Evolutionary conservation across 2,113 vertebrate genomes (phyloP).

Genomic region (Burhinus bistriatus): DNA sequence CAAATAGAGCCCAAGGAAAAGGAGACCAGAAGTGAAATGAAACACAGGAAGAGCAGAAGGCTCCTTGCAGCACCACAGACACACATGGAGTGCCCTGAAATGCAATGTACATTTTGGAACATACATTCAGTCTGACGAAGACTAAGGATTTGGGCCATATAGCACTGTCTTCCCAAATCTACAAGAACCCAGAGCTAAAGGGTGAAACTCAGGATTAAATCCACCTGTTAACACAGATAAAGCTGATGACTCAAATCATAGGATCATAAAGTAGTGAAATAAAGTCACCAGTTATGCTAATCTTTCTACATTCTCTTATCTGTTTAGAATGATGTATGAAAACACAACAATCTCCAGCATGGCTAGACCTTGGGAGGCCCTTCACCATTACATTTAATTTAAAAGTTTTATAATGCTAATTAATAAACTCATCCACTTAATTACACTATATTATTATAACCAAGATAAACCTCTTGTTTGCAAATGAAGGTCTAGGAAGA

Average conservation of each 20-base stretch:
- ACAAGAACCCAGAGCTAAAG: not conserved
- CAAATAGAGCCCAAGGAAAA: not conserved
- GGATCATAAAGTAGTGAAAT: not conserved
- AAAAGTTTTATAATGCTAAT: conserved; percentile 32
- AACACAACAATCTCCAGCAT: conserved; percentile 1
- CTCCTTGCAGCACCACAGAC: not conserved
- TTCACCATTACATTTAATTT: conserved; percentile 14
- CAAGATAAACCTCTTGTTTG: conserved; percentile 41
- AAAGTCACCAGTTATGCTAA: not conserved
- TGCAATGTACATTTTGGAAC: not conserved
- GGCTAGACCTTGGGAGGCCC: not conserved
- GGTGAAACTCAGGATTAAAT: not conserved
- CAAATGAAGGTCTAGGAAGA: conserved; percentile 21
- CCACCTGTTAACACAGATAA: not conserved
- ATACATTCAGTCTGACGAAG: not conserved
- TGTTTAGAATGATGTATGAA: not conserved
- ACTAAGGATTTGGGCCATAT: not conserved
- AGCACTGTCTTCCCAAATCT: not conserved
- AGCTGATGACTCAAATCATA: not conserved
- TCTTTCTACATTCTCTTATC: not conserved
- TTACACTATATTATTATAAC: not conserved
- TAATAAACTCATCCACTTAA: conserved; percentile 45
- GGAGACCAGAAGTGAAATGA: not conserved
- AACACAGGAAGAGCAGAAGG: not conserved
- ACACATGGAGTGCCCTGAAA: not conserved